Percentiles rank a stretch among this genome's conserved stretches.
Conservation (phyloP, 1,140 invertebrate species). For the Pseudomyrmex concolor region DNA sequence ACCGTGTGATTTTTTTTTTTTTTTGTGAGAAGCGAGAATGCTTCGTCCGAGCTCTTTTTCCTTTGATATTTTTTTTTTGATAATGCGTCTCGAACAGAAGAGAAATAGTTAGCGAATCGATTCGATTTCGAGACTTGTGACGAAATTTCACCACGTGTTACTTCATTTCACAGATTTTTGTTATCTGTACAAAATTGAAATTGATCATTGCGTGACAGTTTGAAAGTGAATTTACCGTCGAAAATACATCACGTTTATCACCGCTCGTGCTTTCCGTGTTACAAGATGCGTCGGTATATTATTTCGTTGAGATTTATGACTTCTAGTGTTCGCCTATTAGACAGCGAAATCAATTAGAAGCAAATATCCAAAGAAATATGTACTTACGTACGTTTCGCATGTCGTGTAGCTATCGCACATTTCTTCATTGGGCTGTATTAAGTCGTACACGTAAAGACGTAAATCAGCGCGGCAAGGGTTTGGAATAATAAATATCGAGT, state of each 20-base stretch:
- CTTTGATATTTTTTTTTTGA: conserved; percentile 28
- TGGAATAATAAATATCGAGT: conserved; percentile 56
- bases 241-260: too few species aligned
- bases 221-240: too few species aligned
- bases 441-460: conserved; percentile 2
- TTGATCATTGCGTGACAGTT: too few species aligned
- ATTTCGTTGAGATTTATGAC: conserved; percentile 7
- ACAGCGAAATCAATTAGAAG: background rate
- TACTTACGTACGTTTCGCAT: background rate
- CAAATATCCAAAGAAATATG: conserved; percentile 8
- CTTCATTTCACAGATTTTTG: too few species aligned
- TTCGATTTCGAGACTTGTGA: background rate
- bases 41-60: conserved; percentile 25
- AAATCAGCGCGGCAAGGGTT: conserved; percentile 20
- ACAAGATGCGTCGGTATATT: background rate
- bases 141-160: background rate
- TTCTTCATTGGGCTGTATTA: background rate
- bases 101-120: background rate
- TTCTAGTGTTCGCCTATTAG: conserved; percentile 9
- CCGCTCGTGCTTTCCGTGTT: background rate
- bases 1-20: background rate
- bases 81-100: background rate
- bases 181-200: too few species aligned
- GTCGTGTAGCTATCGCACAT: background rate
- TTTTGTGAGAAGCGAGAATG: conserved; percentile 31